Base-by-base conservation (phyloP, 2,113 vertebrate genomes). In the Paradisaea rubra region DNA sequence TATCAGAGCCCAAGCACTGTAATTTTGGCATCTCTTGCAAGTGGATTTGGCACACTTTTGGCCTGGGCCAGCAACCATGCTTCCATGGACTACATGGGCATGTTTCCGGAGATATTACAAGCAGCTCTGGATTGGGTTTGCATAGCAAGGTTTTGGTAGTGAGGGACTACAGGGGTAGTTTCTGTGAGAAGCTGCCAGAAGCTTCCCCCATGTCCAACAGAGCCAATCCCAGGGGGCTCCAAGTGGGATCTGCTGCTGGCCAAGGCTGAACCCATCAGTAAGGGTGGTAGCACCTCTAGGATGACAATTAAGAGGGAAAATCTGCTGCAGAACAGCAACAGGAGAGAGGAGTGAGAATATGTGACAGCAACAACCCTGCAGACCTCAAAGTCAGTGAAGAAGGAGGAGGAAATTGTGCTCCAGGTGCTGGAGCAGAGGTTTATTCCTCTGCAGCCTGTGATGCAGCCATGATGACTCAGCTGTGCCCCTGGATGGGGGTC, bases 151-250 rank as follows among this genome's bases (percentile, higher is more conserved):
- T 49, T 89, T 80, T 39, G 9, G 10, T 7, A 37, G 12, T 2
- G 10, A 10, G 5, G 4, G 7, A 15, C 4, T 56, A 54, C 10
- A 72, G 6, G 3, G 2, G 2, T 28, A 8, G 15, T 9, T 80
- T 57, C 68, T 66, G 8, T 28, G 10, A 90, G 23, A 80, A 52
- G 17, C 4, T 70, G 5, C 7, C 23, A 37, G 57, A 70, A 70
- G 22, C 9, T 66, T 83, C 33, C 7, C 6, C 19, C 3, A 2
- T 23, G 11, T 53, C 27, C 2, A 1, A 25, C 1, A 39, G 5
- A 25, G 31, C 9, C n/a, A 39, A 1, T 68, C 4, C 16, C 27
- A 66, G 15, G 1, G 1, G 0, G 6, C 6, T 81, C 37, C 13
- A 70, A 31, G 25, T 42, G 1, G 2, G 37, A 66, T 28, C 2